Conservation (phyloP, 2,888 invertebrate genomes). For the Acrocyrtus sp. region DNA sequence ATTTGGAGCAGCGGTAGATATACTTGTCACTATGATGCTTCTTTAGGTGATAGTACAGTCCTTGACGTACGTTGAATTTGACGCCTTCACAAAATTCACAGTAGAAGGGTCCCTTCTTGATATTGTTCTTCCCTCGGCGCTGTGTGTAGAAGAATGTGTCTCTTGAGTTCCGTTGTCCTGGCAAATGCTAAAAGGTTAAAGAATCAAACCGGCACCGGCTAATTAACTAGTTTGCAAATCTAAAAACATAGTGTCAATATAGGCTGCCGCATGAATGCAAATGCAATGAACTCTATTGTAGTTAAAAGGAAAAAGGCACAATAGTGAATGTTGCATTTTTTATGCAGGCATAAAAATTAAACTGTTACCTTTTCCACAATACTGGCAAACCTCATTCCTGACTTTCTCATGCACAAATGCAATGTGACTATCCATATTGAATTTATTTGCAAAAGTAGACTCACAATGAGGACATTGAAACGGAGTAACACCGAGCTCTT, state of each 20-base stretch:
- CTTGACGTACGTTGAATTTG: slow-evolving; percentile 18
- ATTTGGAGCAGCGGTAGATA: slow-evolving; percentile 1
- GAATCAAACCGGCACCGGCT: too few relatives aligned
- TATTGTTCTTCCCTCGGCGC: neutral
- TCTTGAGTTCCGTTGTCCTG: neutral
- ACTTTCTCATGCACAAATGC: slow-evolving; percentile 8
- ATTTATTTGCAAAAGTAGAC: neutral
- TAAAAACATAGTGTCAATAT: too few relatives aligned
- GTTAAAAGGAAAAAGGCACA: too few relatives aligned
- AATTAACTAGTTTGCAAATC: too few relatives aligned
- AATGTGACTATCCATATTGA: neutral
- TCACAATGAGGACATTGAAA: slow-evolving; percentile 5
- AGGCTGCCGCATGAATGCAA: too few relatives aligned
- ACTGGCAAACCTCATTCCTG: neutral
- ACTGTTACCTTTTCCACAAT: slow-evolving; percentile 10
- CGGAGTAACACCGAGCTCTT: neutral
- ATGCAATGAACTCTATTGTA: neutral
- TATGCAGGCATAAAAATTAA: too few relatives aligned
- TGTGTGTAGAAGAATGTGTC: neutral
- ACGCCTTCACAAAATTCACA: slow-evolving; percentile 4
- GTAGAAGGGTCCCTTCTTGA: slow-evolving; percentile 20
- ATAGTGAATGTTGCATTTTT: too few relatives aligned
- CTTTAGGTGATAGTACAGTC: slow-evolving; percentile 20
- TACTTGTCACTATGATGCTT: slow-evolving; percentile 5
- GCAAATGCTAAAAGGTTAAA: too few relatives aligned